A percentile compares a stretch with the other conserved stretches of the same genome.
Conservation (phyloP, 2,888 invertebrate genomes). For the Tolmerus cingulatus region DNA sequence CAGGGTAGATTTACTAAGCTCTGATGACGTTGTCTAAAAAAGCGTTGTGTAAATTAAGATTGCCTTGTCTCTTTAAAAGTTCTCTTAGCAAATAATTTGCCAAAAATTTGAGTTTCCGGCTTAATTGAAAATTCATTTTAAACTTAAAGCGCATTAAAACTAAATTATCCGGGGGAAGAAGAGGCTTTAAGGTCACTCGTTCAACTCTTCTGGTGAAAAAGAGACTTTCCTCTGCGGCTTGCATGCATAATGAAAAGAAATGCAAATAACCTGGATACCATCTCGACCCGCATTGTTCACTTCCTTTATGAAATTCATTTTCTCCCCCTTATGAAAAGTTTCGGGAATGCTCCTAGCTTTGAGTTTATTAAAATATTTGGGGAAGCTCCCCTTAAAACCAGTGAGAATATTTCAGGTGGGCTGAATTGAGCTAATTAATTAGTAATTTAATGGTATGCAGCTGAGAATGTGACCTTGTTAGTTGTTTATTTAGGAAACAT, state of each 20-base stretch:
- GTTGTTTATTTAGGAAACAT: background rate
- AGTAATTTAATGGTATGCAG: background rate
- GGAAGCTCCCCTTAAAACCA: background rate
- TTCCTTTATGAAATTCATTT: slow-evolving; percentile 8
- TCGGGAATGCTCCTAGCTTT: background rate
- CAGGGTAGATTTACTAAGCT: background rate
- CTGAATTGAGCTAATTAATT: background rate
- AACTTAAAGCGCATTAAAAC: background rate
- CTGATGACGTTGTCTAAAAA: background rate
- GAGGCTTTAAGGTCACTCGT: background rate
- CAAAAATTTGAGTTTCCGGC: background rate
- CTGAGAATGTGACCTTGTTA: background rate
- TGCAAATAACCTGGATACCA: slow-evolving; percentile 1
- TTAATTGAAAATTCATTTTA: background rate
- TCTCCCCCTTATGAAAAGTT: background rate
- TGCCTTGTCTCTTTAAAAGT: background rate
- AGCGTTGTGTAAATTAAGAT: background rate
- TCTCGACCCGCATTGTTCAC: background rate
- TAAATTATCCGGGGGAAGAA: background rate
- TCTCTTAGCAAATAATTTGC: background rate
- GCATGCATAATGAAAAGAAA: background rate
- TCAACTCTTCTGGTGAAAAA: background rate
- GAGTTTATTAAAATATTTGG: slow-evolving; percentile 1
- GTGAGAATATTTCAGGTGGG: background rate
- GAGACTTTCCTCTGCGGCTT: background rate